Percentiles rank a stretch among this genome's conserved stretches.
Conservation (phyloP, 2,113 vertebrate species). For the Lasiurus cinereus region DNA sequence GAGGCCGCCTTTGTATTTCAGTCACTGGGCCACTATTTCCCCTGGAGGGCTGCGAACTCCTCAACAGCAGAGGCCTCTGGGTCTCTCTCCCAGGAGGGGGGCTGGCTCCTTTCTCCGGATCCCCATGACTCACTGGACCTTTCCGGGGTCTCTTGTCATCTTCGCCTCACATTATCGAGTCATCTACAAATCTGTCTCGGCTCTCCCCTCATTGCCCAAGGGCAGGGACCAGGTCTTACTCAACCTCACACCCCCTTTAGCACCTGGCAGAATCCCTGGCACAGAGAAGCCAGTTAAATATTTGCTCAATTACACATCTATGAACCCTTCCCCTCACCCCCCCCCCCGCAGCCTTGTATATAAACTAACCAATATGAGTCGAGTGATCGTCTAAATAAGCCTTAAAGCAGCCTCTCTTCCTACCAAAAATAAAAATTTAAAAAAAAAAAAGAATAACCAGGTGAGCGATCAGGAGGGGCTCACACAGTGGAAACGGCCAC, state of each 20-base stretch:
- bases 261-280: slow-evolving; percentile 77
- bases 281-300: slow-evolving; percentile 78
- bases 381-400: slow-evolving; percentile 51
- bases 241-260: slow-evolving; percentile 54
- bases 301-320: slow-evolving; percentile 80
- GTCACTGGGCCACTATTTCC: neutral
- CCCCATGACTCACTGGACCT: slow-evolving; percentile 69
- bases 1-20: slow-evolving; percentile 64
- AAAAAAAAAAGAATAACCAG: neutral
- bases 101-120: slow-evolving; percentile 26
- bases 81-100: neutral
- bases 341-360: neutral
- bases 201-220: slow-evolving; percentile 1
- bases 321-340: neutral
- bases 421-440: neutral
- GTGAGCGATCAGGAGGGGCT: neutral
- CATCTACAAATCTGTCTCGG: slow-evolving; percentile 65
- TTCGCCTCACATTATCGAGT: slow-evolving; percentile 18
- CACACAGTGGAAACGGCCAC: slow-evolving; percentile 58
- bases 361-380: slow-evolving; percentile 57
- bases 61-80: neutral
- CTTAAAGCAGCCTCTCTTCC: neutral
- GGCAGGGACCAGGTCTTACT: slow-evolving; percentile 69
- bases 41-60: slow-evolving; percentile 31
- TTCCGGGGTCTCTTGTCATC: slow-evolving; percentile 69